Conservation (phyloP, 2,888 invertebrate genomes). For the Dicyrtoma fusca region DNA sequence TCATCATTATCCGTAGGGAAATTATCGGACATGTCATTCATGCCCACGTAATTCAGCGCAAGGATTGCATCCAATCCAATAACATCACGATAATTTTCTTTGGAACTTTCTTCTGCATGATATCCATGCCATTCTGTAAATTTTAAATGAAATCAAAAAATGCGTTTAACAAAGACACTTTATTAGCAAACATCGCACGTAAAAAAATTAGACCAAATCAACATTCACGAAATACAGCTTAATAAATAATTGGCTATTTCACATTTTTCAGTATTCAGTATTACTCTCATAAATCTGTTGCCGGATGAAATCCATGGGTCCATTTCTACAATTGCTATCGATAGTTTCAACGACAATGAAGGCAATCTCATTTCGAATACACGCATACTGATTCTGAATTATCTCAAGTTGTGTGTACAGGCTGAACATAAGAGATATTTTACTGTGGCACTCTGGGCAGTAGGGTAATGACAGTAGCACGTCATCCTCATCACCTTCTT, state of each 20-base stretch:
- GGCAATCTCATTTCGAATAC: conserved; percentile 48
- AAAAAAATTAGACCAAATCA: background rate
- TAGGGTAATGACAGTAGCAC: conserved; percentile 43
- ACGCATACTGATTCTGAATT: conserved; percentile 42
- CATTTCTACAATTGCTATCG: conserved; percentile 40
- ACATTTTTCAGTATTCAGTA: too few species aligned
- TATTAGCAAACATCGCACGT: too few species aligned
- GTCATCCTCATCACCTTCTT: conserved; percentile 44
- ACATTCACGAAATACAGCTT: background rate
- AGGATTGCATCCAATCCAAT: conserved; percentile 31
- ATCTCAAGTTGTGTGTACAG: conserved; percentile 41
- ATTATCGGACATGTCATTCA: background rate
- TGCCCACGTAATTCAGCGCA: background rate
- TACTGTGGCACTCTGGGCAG: conserved; percentile 50
- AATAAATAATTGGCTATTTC: too few species aligned
- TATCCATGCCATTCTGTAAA: conserved; percentile 28
- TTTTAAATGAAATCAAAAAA: background rate
- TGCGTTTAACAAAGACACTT: background rate
- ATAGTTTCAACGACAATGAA: conserved; percentile 49
- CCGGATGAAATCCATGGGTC: conserved; percentile 48
- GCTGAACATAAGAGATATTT: conserved; percentile 45
- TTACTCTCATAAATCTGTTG: conserved; percentile 47
- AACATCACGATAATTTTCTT: conserved; percentile 11
- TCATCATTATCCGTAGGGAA: background rate
- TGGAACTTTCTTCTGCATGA: conserved; percentile 21